Base-by-base conservation (phyloP, 2,888 invertebrate species). In the Selenia dentaria region DNA sequence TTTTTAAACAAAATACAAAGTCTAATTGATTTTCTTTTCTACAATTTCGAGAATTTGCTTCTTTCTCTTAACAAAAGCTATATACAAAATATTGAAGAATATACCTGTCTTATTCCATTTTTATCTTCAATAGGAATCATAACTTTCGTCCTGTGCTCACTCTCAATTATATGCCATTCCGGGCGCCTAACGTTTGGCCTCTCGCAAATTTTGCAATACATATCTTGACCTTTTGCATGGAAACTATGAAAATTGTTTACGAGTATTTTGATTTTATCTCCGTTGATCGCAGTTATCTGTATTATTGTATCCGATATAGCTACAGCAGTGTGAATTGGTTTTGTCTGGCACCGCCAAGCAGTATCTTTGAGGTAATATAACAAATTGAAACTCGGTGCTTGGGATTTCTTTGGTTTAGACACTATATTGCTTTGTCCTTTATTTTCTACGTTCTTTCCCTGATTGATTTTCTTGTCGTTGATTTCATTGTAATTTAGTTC, bases 71-170 rank as follows among this genome's bases (percentile, higher is more conserved):
- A n/a, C n/a, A n/a, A n/a, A n/a, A n/a, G n/a, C n/a, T n/a, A n/a
- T n/a, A n/a, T n/a, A n/a, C n/a, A n/a, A n/a, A n/a, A n/a, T n/a
- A n/a, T 24, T n/a, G 8, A n/a, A 24, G 8, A 3, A n/a, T 1
- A 3, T 48, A 67, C 67, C 48, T 50, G 41, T 42, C 68, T 51
- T 5, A 63, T 48, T 10, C 59, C 67, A 36, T 67, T 40, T 1
- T 50, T 40, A 27, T 65, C 59, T 20, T 42, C 31, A 3, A 65
- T 48, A 0, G 60, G 60, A 0, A 35, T 41, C 43, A 50, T 50
- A 1, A 64, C 24, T 9, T 40, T 52, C 0, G 43, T 27, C 28
- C 53, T 57, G 24, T 68, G 68, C 6, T 48, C 42, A 13, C n/a
- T 41, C 6, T 41, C 34, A 20, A 14, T 10, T 6, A 41, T 28